Conservation (phyloP, 2,113 vertebrate genomes). For the Oreochromis niloticus region DNA sequence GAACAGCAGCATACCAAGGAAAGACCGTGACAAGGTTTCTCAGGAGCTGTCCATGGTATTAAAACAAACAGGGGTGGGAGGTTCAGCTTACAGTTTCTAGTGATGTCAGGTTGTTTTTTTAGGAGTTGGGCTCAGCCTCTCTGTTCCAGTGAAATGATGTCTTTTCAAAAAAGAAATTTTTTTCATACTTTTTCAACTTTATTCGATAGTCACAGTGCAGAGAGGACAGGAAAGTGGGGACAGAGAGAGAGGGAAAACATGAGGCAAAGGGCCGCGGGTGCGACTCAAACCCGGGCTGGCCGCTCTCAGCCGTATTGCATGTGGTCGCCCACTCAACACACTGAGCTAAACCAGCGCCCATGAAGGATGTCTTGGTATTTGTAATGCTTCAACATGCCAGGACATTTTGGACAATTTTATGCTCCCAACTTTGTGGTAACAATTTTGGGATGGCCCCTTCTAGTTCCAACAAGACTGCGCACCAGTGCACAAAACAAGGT, state of each 20-base stretch:
- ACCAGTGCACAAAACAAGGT: background rate
- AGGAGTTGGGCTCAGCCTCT: background rate
- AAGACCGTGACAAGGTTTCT: background rate
- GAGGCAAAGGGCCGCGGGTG: background rate
- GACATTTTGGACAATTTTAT: background rate
- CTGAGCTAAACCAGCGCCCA: background rate
- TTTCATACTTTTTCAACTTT: background rate
- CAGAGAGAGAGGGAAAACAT: background rate
- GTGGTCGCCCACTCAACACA: background rate
- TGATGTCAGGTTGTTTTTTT: background rate
- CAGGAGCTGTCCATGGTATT: constrained; percentile 35
- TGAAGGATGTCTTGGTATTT: background rate
- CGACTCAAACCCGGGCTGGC: background rate
- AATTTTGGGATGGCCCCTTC: background rate
- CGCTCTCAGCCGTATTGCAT: background rate
- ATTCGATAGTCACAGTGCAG: background rate
- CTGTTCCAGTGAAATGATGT: background rate
- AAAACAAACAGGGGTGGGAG: background rate
- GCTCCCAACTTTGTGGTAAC: background rate
- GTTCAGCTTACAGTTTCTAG: background rate
- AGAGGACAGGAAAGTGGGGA: background rate
- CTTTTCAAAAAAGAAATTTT: background rate
- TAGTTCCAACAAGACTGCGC: background rate
- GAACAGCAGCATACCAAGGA: background rate
- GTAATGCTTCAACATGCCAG: background rate